Percentiles rank a stretch among this genome's conserved stretches.
These are phyloP conservation scores for Neosalanx taihuensis DNA, from an alignment of 2,797 vertebrate genomes.

Conservation along the genomic window DNA sequence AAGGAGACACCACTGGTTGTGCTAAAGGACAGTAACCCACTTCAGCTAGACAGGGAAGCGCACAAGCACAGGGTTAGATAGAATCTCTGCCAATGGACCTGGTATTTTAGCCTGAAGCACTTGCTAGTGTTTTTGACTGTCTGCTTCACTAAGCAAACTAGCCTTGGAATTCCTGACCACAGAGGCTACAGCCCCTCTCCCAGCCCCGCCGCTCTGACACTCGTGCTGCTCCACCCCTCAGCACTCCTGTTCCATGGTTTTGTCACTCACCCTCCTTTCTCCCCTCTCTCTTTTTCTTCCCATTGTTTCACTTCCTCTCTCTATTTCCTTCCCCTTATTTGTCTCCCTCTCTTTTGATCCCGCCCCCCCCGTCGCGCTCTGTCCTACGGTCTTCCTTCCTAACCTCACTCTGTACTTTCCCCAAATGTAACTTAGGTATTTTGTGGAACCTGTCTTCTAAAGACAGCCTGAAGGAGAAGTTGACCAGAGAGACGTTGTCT, in stretches of 20 bases:
- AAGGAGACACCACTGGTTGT: too few species aligned
- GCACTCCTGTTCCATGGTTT: not conserved
- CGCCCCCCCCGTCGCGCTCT: not conserved
- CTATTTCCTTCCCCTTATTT: not conserved
- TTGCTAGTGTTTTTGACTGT: constrained; percentile 29
- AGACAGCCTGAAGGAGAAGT: constrained; percentile 90
- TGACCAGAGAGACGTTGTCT: constrained; percentile 82
- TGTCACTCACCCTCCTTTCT: not conserved
- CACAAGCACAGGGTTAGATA: not conserved
- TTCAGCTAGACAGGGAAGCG: not conserved
- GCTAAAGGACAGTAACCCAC: too few species aligned
- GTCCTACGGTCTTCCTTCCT: not conserved
- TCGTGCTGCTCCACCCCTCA: not conserved
- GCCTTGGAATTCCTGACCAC: constrained; percentile 42
- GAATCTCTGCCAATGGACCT: constrained; percentile 2
- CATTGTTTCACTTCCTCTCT: not conserved
- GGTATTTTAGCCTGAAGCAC: constrained; percentile 29
- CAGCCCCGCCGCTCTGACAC: not conserved
- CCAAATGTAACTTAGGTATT: constrained; percentile 73
- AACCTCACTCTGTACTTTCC: not conserved
- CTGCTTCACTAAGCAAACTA: constrained; percentile 36
- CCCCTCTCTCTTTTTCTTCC: not conserved
- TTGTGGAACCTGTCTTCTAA: constrained; percentile 97
- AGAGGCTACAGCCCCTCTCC: not conserved
- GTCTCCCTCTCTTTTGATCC: not conserved